Evolutionary conservation across 2,113 vertebrate species (phyloP), one percentile per base, ranked within the genome.

Genomic region (Pogona vitticeps): DNA sequence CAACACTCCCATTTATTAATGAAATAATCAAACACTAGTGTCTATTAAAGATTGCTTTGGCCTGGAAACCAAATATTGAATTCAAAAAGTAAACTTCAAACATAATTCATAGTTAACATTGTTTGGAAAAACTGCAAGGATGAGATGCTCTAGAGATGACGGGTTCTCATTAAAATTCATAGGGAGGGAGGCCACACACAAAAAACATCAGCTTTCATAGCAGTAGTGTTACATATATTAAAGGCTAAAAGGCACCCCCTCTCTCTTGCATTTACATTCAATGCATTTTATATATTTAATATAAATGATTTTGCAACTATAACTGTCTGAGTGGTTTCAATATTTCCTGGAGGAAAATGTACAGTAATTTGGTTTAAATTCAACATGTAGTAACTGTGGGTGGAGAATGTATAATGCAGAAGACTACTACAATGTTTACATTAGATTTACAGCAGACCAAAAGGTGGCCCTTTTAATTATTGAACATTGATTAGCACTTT

Each of bases 1-100:
- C 83, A 82, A 28, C 17, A 28, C 46, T 89, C 83, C 88, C 70
- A 58, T 82, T 76, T 84, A 67, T 84, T 88, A 75, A 88, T 75
- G 82, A 80, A 88, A 84, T 84, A 84, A 88, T 65, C 75, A 73
- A 73, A 84, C 85, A n/a, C 78, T 75, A 84, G 46, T 79, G 59
- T 80, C 83, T 85, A 70, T 85, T 85, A 81, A 87, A 87, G 20
- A 88, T 80, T 85, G 77, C 61, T 85, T 85, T 80, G 77, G 78
- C 72, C 77, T 81, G 4, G 40, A 76, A 61, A 68, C 61, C 83
- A 89, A 89, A 85, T 76, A 76, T 59, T 63, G 63, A 31, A 76
- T 81, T 88, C 72, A 40, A 15, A 85, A 76, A 81, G 28, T 65
- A 85, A 85, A 81, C 78, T 46, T 85, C 40, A 68, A 85, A 46